phyloP scores from a whole-genome alignment of 2,113 vertebrate genomes.

The Gopherus flavomarginatus region DNA sequence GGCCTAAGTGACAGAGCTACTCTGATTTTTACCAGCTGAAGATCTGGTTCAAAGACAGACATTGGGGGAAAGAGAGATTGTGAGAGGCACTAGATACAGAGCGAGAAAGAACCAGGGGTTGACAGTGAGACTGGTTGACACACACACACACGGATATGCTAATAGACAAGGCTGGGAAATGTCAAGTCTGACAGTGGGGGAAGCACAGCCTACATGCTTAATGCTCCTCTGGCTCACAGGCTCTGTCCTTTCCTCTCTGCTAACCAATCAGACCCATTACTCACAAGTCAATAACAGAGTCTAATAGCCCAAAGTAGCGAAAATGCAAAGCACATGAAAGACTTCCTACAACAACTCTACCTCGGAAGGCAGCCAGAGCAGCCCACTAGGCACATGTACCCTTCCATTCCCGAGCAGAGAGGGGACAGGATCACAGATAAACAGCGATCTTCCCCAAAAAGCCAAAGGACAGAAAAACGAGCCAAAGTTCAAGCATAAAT shows the following conservation, averaged over 20 bases:
- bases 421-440: accelerated
- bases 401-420: not conserved
- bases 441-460: not conserved
- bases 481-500: not conserved
- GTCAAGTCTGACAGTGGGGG: not conserved
- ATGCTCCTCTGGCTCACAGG: not conserved
- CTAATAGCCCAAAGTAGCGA: not conserved
- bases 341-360: not conserved
- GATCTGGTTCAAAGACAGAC: not conserved
- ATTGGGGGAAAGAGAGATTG: accelerated
- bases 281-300: not conserved
- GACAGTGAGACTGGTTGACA: not conserved
- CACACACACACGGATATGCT: not conserved
- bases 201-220: not conserved
- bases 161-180: not conserved
- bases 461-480: not conserved
- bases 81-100: not conserved
- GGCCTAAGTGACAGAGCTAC: not conserved
- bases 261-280: not conserved
- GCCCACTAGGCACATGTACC: not conserved
- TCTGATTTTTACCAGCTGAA: not conserved
- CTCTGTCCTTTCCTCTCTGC: not conserved
- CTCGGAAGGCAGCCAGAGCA: not conserved
- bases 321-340: not conserved
- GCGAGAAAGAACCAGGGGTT: not conserved